A percentile compares a stretch with the other conserved stretches of the same genome.
Evolutionary conservation across 2,113 vertebrate genomes (phyloP).

Genomic region (Egretta garzetta): DNA sequence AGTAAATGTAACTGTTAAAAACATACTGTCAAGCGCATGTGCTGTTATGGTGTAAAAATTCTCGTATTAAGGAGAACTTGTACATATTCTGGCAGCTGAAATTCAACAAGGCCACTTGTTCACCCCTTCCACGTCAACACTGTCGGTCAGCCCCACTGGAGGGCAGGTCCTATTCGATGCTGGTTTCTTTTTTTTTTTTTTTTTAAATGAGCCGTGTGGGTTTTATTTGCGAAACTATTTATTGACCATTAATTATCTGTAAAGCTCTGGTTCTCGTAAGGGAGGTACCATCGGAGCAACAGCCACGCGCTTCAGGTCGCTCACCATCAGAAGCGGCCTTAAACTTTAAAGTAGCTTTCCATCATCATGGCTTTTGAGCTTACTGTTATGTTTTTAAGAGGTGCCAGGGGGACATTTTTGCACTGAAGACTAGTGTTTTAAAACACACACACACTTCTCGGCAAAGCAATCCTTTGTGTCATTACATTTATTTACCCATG

Average conservation of each 20-base stretch:
- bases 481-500: constrained; percentile 84
- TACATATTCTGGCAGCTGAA: constrained; percentile 71
- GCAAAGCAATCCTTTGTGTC: constrained; percentile 80
- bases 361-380: constrained; percentile 67
- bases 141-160: not conserved
- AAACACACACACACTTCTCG: constrained; percentile 79
- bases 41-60: constrained; percentile 57
- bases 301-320: not conserved
- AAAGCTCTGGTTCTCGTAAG: constrained; percentile 8
- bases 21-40: constrained; percentile 51
- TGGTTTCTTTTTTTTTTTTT: not conserved
- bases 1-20: constrained; percentile 63
- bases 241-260: constrained; percentile 3
- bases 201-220: constrained; percentile 19
- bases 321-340: constrained; percentile 34
- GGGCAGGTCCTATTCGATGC: not conserved
- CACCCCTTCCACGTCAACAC: not conserved
- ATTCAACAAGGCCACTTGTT: constrained; percentile 31
- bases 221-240: constrained; percentile 52
- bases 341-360: constrained; percentile 32
- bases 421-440: constrained; percentile 84
- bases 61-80: constrained; percentile 45
- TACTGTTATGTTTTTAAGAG: constrained; percentile 78
- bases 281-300: not conserved
- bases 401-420: constrained; percentile 83